Conservation (phyloP, 2,797 vertebrate species). For the Natrix natrix region DNA sequence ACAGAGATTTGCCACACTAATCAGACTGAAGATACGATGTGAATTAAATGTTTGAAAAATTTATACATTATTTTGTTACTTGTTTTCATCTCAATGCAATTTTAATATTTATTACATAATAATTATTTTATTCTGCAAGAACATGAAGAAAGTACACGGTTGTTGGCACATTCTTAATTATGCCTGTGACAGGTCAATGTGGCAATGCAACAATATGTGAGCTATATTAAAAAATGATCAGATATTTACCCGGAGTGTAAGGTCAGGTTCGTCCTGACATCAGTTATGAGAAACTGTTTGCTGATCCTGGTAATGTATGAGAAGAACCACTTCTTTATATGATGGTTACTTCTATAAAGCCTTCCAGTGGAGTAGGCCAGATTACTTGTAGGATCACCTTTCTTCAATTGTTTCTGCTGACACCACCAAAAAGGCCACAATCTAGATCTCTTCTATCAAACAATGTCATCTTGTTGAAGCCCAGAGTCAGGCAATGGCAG, state of each 20-base stretch:
- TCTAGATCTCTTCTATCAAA: background rate
- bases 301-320: background rate
- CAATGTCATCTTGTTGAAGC: background rate
- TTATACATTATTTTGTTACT: background rate
- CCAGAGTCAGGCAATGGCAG: background rate
- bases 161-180: background rate
- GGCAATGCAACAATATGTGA: background rate
- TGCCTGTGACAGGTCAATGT: background rate
- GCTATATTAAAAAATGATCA: background rate
- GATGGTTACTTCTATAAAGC: background rate
- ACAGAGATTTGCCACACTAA: too few species aligned
- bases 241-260: background rate
- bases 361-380: background rate
- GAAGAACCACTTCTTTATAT: background rate
- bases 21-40: background rate
- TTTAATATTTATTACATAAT: background rate
- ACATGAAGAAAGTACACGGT: background rate
- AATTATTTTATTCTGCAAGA: background rate
- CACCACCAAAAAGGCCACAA: background rate
- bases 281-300: background rate
- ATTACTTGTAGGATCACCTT: background rate
- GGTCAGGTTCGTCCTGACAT: background rate
- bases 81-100: background rate
- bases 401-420: background rate
- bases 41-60: too few species aligned